Evolutionary conservation across 2,888 invertebrate genomes (phyloP), one percentile per base, ranked within the genome.

Genomic region (Metellina segmentata): DNA sequence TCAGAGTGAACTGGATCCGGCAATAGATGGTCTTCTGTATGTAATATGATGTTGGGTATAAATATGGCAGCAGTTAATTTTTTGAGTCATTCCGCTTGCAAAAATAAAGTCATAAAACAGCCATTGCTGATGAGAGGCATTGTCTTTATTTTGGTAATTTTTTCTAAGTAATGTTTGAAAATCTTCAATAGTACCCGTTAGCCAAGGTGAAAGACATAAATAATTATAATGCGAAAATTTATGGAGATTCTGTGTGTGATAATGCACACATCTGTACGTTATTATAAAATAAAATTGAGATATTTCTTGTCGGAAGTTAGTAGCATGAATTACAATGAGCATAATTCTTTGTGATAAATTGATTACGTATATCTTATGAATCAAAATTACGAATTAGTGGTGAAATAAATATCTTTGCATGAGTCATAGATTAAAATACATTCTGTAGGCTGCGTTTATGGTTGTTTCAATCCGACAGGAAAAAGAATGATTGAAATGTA

Each of bases 61-160:
- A 77, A 48, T 48, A 77, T 48, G 49, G 52, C 5, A 20, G 83
- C 74, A 71, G 74, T 83, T 72, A 53, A 83, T 83, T 83, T 61
- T 81, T 83, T 71, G 70, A 6, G 49, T 69, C 81, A 82, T 74
- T 74, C 34, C 34, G 11, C 34, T 34, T 74, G 72, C 11, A 20
- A 74, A 34, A 19, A 11, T 9, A 20, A n/a, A 20, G 19, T 34
- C 20, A 74, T 74, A 74, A 74, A 74, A 72, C 16, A 74, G 61
- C 61, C 61, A 13, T 61, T 61, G 61, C 11, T 2, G 61, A 61
- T 61, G 6, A 6, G 61, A 61, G 61, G 61, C 61, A 61, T 61
- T 61, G 61, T 61, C 61, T 61, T 61, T 5, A 5, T 61, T 1
- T 61, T 13, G 61, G 61, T 61, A 9, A 61, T 61, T 61, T 61